Evolutionary conservation across 2,113 vertebrate species (phyloP).

Genomic region (Aegithalos caudatus): DNA sequence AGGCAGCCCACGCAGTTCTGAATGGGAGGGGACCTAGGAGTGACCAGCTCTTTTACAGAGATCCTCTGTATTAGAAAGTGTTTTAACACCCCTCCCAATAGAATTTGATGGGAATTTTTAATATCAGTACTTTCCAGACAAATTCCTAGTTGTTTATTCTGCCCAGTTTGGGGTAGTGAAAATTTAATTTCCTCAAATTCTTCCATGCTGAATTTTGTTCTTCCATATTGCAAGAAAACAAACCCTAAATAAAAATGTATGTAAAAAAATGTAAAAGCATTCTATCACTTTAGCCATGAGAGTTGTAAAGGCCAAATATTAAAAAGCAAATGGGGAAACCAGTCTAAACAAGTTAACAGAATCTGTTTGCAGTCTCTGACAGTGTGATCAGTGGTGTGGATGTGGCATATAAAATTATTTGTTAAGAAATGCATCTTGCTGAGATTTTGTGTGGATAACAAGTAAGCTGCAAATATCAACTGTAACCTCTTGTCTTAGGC

Average conservation of each 20-base stretch:
- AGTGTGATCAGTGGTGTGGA: constrained; percentile 1
- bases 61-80: background rate
- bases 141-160: background rate
- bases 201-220: background rate
- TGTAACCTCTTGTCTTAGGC: background rate
- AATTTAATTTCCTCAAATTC: constrained; percentile 19
- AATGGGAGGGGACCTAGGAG: background rate
- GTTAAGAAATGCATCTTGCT: background rate
- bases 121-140: background rate
- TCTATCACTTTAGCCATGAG: background rate
- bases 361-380: background rate
- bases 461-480: background rate
- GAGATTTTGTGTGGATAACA: background rate
- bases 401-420: background rate
- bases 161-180: background rate
- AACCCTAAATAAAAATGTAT: background rate
- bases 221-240: background rate
- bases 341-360: background rate
- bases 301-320: background rate
- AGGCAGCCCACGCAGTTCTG: background rate
- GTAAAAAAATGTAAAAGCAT: background rate
- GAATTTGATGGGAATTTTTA: constrained; percentile 15
- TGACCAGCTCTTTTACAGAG: background rate
- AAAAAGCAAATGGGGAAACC: background rate
- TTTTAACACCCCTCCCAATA: background rate